Evolutionary conservation across 2,888 invertebrate genomes (phyloP), one percentile per base, ranked within the genome.

Genomic region (Myathropa florea): DNA sequence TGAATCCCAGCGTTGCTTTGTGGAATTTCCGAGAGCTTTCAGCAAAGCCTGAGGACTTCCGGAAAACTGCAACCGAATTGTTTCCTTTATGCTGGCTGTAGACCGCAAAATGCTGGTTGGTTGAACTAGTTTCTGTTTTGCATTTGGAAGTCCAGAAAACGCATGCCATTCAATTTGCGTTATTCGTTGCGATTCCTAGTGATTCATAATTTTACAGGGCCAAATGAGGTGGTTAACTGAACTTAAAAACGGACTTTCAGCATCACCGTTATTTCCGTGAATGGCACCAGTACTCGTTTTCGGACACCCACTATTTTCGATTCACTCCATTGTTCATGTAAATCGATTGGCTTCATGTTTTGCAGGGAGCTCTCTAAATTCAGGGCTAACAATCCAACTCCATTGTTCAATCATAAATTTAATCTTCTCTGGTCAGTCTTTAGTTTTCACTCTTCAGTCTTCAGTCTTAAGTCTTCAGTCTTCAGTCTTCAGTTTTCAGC

Each of bases 61-160:
- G 21, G 21, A 2, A 24, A 6, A 65, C 28, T 77, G 26, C 33
- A 61, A 60, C 53, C 33, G 39, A 71, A 77, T 57, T 72, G 39
- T 57, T 72, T 77, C 71, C 60, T 21, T 10, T 60, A 7, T 18
- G 14, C 55, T 65, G 24, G 18, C 18, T 77, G 55, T 3, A 23
- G 46, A 21, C 61, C 36, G 4, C 46, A 26, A 26, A 30, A 65
- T 60, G 33, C 53, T 23, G 53, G 30, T 30, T 64, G 59, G 39
- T 10, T 26, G 46, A 70, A 81, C 46, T 70, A 33, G 18, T 23
- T 57, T 46, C 18, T 23, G 12, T n/a, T 14, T 33, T n/a, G 18
- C 4, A 18, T 46, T 46, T 7, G 4, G 7, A n/a, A 7, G 18
- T 18, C 7, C 18, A 18, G 18, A 7, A 2, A 18, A 7, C 18